Percentiles rank a stretch among this genome's conserved stretches.
phyloP scores from a whole-genome alignment of 2,888 invertebrate genomes.

The Agrochola lychnidis region DNA sequence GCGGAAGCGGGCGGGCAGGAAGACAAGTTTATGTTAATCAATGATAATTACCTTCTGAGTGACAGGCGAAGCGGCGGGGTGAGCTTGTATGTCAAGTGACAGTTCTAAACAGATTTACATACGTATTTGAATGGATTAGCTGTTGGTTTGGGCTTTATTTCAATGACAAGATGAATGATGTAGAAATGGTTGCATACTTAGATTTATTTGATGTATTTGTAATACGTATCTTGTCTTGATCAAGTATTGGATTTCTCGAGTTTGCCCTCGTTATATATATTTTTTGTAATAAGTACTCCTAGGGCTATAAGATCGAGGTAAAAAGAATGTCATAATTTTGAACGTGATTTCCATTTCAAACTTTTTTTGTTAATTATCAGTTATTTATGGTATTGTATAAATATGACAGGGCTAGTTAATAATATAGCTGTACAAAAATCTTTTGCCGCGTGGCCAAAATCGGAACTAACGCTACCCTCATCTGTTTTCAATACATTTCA shows the following conservation, averaged over 20 bases:
- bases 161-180: slow-evolving; percentile 23
- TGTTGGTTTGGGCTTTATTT: slow-evolving; percentile 15
- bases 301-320: neutral
- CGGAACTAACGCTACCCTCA: too few relatives aligned
- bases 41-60: slow-evolving; percentile 61
- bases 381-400: too few relatives aligned
- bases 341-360: neutral
- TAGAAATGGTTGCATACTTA: neutral
- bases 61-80: slow-evolving; percentile 51
- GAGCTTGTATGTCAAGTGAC: slow-evolving; percentile 45
- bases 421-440: too few relatives aligned
- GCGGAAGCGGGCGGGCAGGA: slow-evolving; percentile 71
- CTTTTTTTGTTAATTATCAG: neutral
- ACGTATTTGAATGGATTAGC: slow-evolving; percentile 55
- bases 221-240: neutral
- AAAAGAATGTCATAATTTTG: neutral
- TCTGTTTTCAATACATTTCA: too few relatives aligned
- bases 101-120: slow-evolving; percentile 61
- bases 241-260: neutral
- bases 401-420: too few relatives aligned
- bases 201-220: too few relatives aligned
- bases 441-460: too few relatives aligned
- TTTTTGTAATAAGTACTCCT: neutral
- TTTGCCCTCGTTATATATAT: neutral
- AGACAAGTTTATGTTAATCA: slow-evolving; percentile 67